Conservation (phyloP, 2,888 invertebrate genomes). For the Leptogaster cylindrica region DNA sequence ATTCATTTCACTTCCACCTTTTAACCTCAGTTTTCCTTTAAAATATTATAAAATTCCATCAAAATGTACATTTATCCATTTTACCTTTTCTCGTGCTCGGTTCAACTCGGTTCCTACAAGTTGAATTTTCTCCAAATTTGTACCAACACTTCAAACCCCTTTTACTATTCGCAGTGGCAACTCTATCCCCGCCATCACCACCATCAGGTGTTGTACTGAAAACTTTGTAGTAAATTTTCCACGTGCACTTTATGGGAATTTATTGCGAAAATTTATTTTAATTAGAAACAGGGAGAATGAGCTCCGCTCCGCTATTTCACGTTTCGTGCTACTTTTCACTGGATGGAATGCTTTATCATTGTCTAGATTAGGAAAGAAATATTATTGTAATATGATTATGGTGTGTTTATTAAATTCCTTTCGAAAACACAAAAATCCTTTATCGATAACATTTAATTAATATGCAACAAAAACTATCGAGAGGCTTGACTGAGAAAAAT, state of each 20-base stretch:
- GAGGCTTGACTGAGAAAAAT: too few species aligned
- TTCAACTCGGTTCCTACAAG: too few species aligned
- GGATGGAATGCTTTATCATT: too few species aligned
- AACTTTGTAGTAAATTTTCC: conserved; percentile 27
- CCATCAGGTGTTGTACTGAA: conserved; percentile 21
- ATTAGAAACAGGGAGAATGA: conserved; percentile 13
- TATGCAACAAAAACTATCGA: too few species aligned
- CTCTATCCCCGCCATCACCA: background rate
- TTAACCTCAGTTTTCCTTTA: background rate
- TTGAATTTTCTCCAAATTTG: background rate
- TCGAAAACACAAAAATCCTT: too few species aligned
- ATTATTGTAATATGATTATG: too few species aligned
- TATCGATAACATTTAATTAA: too few species aligned
- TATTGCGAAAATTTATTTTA: conserved; percentile 36
- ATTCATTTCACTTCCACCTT: background rate
- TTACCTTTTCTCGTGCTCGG: background rate
- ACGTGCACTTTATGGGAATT: conserved; percentile 38
- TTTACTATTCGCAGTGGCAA: background rate
- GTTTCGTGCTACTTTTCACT: too few species aligned
- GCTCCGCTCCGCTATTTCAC: too few species aligned
- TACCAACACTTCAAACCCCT: background rate
- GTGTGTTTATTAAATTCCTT: too few species aligned
- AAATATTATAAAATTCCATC: background rate
- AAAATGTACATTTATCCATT: background rate
- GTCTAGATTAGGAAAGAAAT: too few species aligned